Evolutionary conservation across 2,888 invertebrate genomes (phyloP).

Genomic region (Tipula vernalis): DNA sequence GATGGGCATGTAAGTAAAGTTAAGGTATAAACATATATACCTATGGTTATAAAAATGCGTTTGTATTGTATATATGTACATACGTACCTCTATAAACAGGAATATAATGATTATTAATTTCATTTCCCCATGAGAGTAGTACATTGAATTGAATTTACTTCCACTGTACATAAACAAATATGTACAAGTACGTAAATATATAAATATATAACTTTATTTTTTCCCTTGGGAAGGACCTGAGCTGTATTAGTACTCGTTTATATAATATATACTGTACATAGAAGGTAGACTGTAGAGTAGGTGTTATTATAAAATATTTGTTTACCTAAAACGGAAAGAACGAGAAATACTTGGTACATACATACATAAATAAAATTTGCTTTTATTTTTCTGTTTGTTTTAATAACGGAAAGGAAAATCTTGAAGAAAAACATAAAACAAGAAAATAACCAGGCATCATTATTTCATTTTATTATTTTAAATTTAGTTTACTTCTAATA

Average conservation of each 20-base stretch:
- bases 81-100: not conserved
- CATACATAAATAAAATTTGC: not conserved
- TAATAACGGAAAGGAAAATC: not conserved
- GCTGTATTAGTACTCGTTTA: not conserved
- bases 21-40: not conserved
- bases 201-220: not conserved
- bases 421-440: not conserved
- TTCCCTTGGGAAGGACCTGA: not conserved
- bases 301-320: not conserved
- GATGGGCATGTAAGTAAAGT: not conserved
- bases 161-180: not conserved
- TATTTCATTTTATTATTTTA: not conserved
- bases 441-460: not conserved
- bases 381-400: not conserved
- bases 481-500: not conserved
- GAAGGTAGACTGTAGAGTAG: not conserved
- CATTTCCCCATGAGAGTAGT: not conserved
- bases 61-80: not conserved
- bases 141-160: not conserved
- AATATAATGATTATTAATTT: not conserved
- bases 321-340: not conserved
- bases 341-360: not conserved
- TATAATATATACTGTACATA: not conserved
- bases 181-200: not conserved
- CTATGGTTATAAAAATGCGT: not conserved